Conservation (phyloP, 2,113 vertebrate genomes). For the Tylochromis polylepis region DNA sequence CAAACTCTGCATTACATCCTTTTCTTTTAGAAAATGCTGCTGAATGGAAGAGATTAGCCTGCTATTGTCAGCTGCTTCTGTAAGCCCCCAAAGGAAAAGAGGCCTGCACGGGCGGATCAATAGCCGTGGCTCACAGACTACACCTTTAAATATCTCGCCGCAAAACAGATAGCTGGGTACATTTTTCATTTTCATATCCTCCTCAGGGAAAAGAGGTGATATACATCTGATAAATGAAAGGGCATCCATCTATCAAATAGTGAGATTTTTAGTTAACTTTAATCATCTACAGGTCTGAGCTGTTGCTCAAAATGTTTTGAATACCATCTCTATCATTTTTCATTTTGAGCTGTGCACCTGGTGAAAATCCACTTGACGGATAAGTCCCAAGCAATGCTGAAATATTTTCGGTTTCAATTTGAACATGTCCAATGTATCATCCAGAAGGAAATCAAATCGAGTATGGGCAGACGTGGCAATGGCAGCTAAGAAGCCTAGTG, state of each 20-base stretch:
- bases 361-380: constrained; percentile 35
- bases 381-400: constrained; percentile 21
- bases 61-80: constrained; percentile 36
- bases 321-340: constrained; percentile 13
- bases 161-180: neutral
- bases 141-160: constrained; percentile 20
- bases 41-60: constrained; percentile 36
- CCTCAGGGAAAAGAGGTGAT: neutral
- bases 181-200: constrained; percentile 23
- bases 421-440: constrained; percentile 47
- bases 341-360: neutral
- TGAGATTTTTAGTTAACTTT: constrained; percentile 26
- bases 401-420: constrained; percentile 50
- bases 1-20: neutral
- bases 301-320: constrained; percentile 26
- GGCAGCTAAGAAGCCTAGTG: constrained; percentile 3
- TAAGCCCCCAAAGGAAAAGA: constrained; percentile 20
- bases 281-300: constrained; percentile 32
- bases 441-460: constrained; percentile 44
- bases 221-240: constrained; percentile 35
- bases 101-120: constrained; percentile 44
- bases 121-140: constrained; percentile 3
- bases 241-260: constrained; percentile 22
- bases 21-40: constrained; percentile 3
- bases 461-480: constrained; percentile 2